Base-by-base conservation (phyloP, 2,888 invertebrate genomes). In the Bellardia bayeri region DNA sequence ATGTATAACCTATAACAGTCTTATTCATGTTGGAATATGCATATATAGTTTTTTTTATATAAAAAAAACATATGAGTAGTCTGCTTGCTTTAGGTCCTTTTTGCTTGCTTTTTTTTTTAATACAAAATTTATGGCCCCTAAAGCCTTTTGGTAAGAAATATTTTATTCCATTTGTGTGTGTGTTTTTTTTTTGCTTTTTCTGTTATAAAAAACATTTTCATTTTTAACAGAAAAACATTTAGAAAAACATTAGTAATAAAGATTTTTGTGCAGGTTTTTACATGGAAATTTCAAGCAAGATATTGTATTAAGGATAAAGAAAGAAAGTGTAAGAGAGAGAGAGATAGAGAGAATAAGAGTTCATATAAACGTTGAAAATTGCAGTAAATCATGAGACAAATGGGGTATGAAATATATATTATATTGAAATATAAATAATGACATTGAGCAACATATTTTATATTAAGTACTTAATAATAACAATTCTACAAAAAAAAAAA, bases 331-430 rank as follows among this genome's bases (percentile, higher is more conserved):
- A 37, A 37, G 37, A 6, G 37, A 37, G 37, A 45, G 45, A 45
- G 11, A 45, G 2, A 0, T 5, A 4, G 30, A 8, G n/a, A 23
- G 16, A 6, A 7, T 7, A n/a, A 58, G 45, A 14, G 45, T 45
- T 11, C 14, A 45, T 23, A 37, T 69, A 54, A 80, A 64, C 8
- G n/a, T 72, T 51, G 33, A 33, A 76, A 71, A 63, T 71, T n/a
- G 71, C 33, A 51, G 83, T 87, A 87, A 87, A 87, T 87, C 87
- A 87, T 87, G 68, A 30, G 54, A 58, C 78, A 87, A 87, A 84
- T 87, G 84, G 81, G 61, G 84, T 87, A 87, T 82, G 68, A 87
- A 87, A 81, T 84, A 84, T 82, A 78, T 66, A 68, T 83, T 75
- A 42, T 69, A 40, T 4, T 3, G 37, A 37, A 37, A 37, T 37